A percentile compares a stretch with the other conserved stretches of the same genome.
Evolutionary conservation across 2,888 invertebrate species (phyloP).

Genomic region (Patella depressa): DNA sequence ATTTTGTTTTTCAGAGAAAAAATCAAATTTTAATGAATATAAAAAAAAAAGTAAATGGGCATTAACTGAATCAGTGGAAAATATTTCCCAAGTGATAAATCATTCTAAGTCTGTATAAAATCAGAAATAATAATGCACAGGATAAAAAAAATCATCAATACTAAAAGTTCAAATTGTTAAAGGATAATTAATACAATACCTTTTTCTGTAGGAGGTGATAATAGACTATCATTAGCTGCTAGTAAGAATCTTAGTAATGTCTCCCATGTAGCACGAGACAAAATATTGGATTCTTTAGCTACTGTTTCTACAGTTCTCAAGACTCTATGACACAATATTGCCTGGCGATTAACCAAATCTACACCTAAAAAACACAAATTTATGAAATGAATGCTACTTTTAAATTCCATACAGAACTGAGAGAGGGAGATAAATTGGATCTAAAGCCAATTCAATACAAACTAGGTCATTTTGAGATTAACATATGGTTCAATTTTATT

Average conservation of each 20-base stretch:
- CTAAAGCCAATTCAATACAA: too few species aligned
- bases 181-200: constrained; percentile 64
- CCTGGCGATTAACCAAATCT: constrained; percentile 87
- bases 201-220: constrained; percentile 92
- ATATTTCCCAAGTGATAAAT: too few species aligned
- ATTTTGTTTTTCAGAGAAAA: too few species aligned
- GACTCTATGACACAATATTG: constrained; percentile 76
- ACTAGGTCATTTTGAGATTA: too few species aligned
- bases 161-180: too few species aligned
- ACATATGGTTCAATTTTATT: too few species aligned
- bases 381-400: neutral
- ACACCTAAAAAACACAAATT: constrained; percentile 63
- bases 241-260: constrained; percentile 87
- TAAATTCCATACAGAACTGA: neutral
- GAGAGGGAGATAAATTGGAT: neutral
- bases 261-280: constrained; percentile 93
- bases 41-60: too few species aligned
- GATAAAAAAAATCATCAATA: too few species aligned
- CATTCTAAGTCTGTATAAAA: too few species aligned
- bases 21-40: too few species aligned
- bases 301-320: constrained; percentile 74
- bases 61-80: too few species aligned
- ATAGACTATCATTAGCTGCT: constrained; percentile 89
- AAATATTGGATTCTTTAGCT: constrained; percentile 80
- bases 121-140: too few species aligned